These are phyloP conservation scores for Pampus argenteus DNA, from an alignment of 2,797 vertebrate species.

Conservation along the genomic window DNA sequence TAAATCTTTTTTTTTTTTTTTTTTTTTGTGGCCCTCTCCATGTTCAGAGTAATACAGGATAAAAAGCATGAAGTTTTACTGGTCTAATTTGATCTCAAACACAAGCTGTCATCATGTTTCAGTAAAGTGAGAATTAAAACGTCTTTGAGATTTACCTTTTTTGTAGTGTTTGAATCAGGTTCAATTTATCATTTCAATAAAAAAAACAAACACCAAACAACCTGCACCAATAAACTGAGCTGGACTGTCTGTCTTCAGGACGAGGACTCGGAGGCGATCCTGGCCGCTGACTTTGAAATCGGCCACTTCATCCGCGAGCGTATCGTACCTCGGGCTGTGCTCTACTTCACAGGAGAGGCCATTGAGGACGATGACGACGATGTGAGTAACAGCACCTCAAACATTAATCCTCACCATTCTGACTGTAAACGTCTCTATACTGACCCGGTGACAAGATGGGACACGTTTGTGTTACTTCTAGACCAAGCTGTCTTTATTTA, in stretches of 20 bases:
- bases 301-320: conserved; percentile 98
- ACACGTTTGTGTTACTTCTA: background rate
- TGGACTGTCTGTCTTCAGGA: conserved; percentile 83
- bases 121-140: too few relatives aligned
- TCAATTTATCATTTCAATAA: too few relatives aligned
- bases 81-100: background rate
- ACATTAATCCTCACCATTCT: background rate
- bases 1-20: too few relatives aligned
- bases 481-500: background rate
- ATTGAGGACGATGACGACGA: conserved; percentile 99
- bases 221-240: background rate
- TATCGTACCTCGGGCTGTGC: conserved; percentile 95
- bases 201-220: too few relatives aligned
- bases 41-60: background rate
- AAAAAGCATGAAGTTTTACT: too few relatives aligned
- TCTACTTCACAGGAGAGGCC: conserved; percentile 99
- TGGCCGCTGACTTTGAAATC: conserved; percentile 98
- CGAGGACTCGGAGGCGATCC: conserved; percentile 95
- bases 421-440: too few relatives aligned
- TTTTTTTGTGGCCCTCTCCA: too few relatives aligned
- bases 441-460: background rate
- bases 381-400: conserved; percentile 82
- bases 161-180: too few relatives aligned
- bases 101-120: too few relatives aligned
- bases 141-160: too few relatives aligned